phyloP scores from a whole-genome alignment of 2,888 invertebrate species.

The Holacanthella duospinosa region DNA sequence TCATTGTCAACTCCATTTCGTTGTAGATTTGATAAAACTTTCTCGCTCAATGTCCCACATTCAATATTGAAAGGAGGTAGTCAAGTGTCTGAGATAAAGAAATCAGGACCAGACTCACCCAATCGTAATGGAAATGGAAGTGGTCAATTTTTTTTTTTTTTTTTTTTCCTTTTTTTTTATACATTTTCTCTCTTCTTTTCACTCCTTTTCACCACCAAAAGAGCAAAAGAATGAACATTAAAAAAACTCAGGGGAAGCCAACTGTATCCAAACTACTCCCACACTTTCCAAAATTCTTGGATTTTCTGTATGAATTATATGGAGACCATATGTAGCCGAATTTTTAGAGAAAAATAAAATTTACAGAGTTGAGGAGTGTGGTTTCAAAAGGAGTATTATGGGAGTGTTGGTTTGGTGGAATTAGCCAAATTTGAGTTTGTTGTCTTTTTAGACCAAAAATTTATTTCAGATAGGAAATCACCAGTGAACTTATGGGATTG shows the following conservation, averaged over 20 bases:
- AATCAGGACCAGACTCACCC: not conserved
- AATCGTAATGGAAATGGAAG: not conserved
- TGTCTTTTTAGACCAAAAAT: too few relatives aligned
- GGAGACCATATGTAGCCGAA: not conserved
- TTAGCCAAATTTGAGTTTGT: too few relatives aligned
- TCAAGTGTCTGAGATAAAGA: not conserved
- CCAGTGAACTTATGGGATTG: too few relatives aligned
- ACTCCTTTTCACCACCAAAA: constrained; percentile 1
- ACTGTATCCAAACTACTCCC: too few relatives aligned
- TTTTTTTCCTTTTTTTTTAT: not conserved
- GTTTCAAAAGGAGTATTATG: too few relatives aligned
- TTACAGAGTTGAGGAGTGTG: too few relatives aligned
- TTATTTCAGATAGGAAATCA: too few relatives aligned
- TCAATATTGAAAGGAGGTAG: not conserved
- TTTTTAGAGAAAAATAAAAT: not conserved
- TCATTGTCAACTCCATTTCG: not conserved
- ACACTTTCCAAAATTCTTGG: too few relatives aligned
- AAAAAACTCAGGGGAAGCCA: too few relatives aligned
- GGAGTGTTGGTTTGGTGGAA: too few relatives aligned
- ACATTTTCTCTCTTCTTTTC: not conserved
- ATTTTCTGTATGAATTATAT: too few relatives aligned
- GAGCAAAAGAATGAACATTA: not conserved
- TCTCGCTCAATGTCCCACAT: not conserved
- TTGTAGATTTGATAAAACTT: not conserved
- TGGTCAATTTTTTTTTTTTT: constrained; percentile 1